Evolutionary conservation across 1,140 invertebrate genomes (phyloP).

Genomic region (Diuraphis noxia): DNA sequence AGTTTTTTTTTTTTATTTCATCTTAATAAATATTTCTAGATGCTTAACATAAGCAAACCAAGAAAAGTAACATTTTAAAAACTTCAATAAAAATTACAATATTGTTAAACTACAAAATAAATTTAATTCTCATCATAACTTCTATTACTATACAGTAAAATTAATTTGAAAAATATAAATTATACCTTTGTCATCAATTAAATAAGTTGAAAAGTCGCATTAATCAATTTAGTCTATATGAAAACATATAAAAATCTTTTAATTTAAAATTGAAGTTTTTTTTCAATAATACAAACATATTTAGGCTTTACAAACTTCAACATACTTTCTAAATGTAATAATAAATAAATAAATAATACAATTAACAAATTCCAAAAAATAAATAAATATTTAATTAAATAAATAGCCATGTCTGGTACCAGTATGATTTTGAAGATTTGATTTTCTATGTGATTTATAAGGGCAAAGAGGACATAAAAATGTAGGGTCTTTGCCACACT

Average conservation of each 20-base stretch:
- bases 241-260: too few relatives aligned
- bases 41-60: neutral
- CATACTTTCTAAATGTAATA: neutral
- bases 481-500: slow-evolving; percentile 59
- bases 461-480: slow-evolving; percentile 61
- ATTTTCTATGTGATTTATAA: slow-evolving; percentile 54
- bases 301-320: neutral
- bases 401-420: neutral
- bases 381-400: neutral
- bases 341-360: neutral
- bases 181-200: too few relatives aligned
- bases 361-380: neutral
- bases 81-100: too few relatives aligned
- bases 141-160: too few relatives aligned
- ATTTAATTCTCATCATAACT: too few relatives aligned
- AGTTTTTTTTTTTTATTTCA: too few relatives aligned
- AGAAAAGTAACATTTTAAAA: neutral
- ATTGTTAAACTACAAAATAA: too few relatives aligned
- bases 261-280: neutral
- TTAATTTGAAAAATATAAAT: too few relatives aligned
- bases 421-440: neutral
- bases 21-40: neutral
- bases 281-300: neutral
- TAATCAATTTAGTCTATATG: too few relatives aligned
- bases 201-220: too few relatives aligned